A percentile compares a stretch with the other conserved stretches of the same genome.
Conservation (phyloP, 2,888 invertebrate genomes). For the Parnassius apollo region DNA sequence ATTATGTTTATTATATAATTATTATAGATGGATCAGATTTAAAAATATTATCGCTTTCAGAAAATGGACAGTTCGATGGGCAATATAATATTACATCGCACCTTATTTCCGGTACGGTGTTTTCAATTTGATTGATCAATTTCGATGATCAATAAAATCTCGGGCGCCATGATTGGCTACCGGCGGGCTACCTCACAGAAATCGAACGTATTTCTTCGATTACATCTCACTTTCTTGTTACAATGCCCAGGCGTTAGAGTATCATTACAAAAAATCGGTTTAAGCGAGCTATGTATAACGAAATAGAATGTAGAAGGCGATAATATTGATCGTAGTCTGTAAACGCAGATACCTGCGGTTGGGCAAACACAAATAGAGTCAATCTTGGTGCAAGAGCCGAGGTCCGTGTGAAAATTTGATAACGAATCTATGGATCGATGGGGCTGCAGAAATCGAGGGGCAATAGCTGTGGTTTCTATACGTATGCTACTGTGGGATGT, state of each 20-base stretch:
- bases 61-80: constrained; percentile 64
- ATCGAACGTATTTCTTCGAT: constrained; percentile 43
- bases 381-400: constrained; percentile 65
- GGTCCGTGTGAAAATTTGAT: constrained; percentile 80
- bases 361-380: constrained; percentile 79
- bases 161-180: constrained; percentile 76
- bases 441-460: constrained; percentile 71
- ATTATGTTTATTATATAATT: too few relatives aligned
- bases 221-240: constrained; percentile 60
- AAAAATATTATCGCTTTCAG: constrained; percentile 42
- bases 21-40: neutral
- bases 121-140: constrained; percentile 80
- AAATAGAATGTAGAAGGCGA: constrained; percentile 40
- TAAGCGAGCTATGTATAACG: constrained; percentile 51
- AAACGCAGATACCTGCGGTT: constrained; percentile 68
- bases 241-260: constrained; percentile 42
- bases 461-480: constrained; percentile 74
- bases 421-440: constrained; percentile 77
- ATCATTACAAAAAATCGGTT: constrained; percentile 38
- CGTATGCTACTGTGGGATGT: constrained; percentile 75
- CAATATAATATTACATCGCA: constrained; percentile 66
- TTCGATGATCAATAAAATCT: constrained; percentile 74
- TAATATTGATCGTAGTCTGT: constrained; percentile 30
- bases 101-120: constrained; percentile 76
- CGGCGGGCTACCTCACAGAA: constrained; percentile 49